Evolutionary conservation across 2,888 invertebrate genomes (phyloP).

Genomic region (Drosophila nr. perissopoda): DNA sequence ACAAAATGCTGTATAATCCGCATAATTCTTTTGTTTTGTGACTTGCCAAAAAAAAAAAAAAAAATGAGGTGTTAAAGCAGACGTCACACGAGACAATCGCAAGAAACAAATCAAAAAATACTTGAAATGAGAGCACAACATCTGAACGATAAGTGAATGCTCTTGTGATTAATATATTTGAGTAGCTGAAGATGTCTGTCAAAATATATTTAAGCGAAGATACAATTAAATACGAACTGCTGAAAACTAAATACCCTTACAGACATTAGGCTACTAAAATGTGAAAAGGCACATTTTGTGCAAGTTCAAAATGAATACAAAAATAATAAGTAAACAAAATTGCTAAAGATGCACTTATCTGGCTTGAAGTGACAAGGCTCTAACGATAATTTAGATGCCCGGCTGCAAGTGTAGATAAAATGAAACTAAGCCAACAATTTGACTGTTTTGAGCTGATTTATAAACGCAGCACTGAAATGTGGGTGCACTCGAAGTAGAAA

Average conservation of each 20-base stretch:
- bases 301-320: not conserved
- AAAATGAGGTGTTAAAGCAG: conserved; percentile 55
- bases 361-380: conserved; percentile 10
- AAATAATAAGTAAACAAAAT: not conserved
- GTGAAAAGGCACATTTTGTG: too few relatives aligned
- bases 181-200: not conserved
- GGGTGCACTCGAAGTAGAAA: conserved; percentile 26
- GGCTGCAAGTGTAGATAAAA: not conserved
- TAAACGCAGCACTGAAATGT: conserved; percentile 37
- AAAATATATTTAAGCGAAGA: not conserved
- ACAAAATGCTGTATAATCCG: conserved; percentile 29
- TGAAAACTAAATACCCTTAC: conserved; percentile 15
- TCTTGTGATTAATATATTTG: conserved; percentile 10
- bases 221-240: not conserved
- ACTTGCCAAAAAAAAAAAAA: conserved; percentile 57
- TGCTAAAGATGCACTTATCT: not conserved
- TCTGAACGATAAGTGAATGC: conserved; percentile 21
- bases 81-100: conserved; percentile 47
- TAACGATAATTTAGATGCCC: not conserved
- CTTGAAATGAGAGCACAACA: conserved; percentile 10
- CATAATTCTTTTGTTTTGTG: conserved; percentile 65
- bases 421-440: conserved; percentile 11
- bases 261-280: not conserved
- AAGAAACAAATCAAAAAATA: not conserved
- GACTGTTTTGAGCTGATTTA: conserved; percentile 32